Base-by-base conservation (phyloP, 2,797 vertebrate genomes). In the Pipistrellus pipistrellus region DNA sequence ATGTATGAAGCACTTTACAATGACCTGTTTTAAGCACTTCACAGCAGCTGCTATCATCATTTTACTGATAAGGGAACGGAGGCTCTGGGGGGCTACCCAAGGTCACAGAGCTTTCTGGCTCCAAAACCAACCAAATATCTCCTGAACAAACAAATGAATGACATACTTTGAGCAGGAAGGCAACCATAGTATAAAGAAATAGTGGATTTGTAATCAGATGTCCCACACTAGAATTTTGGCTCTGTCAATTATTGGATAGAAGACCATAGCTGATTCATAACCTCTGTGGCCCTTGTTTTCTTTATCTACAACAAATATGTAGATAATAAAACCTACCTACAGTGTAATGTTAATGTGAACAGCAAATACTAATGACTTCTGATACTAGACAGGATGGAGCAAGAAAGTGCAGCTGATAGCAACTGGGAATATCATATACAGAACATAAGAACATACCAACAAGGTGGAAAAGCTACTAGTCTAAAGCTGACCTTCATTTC, bases 291-390 rank as follows among this genome's bases (percentile, higher is more conserved):
- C 18, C 53, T 85, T 4, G 2, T 85, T 88, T 86, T 86, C 35
- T 51, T 66, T 64, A 89, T 51, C 55, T 72, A 83, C 55, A 82
- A 81, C 88, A 88, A 66, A 30, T 91, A 88, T 59, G 25, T 20
- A 13, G 32, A 46, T 55, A 81, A 87, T 55, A 93, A 88, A 95
- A 59, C 8, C 89, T 44, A 92, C 38, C 38, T 44, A 92, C 38
- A 38, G 44, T 81, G 1, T 53, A 89, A 41, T 84, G 88, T 46
- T 90, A 53, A 75, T 57, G 30, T 72, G 48, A 91, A 94, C 9
- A 89, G 62, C 17, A 86, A 86, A 84, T 13, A 57, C 18, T 17
- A 91, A 66, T 48, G 51, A 68, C 48, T 82, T 44, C 59, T 69
- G 69, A 77, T 20, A 55, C 23, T n/a, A 78, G 25, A 83, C 10